Base-by-base conservation (phyloP, 2,888 invertebrate species). In the Lamellibrachia columna region DNA sequence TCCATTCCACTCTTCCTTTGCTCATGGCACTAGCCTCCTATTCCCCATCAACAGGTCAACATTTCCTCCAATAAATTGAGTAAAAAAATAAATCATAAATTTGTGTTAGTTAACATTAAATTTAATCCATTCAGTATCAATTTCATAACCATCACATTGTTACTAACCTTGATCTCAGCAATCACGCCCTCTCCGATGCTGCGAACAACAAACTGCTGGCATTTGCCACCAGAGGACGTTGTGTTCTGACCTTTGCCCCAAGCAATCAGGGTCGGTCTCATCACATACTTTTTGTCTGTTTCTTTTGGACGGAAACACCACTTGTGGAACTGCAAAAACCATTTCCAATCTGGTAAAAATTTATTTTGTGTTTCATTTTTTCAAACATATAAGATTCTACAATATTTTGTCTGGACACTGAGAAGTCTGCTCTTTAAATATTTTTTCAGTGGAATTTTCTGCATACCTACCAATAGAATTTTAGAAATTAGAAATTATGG, bases 171-270 rank as follows among this genome's bases (percentile, higher is more conserved):
- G 8, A 96, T 94, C 92, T 95, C 95, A 6, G 96, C 96, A 28
- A 95, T 91, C 52, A 95, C 94, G n/a, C 96, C 96, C 93, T 96
- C 95, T 8, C 96, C 96, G 75, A 96, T 94, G 7, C 95, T 95
- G 28, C 96, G 93, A 6, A 96, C 93, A 58, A 94, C 94, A 93
- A 96, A 96, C 93, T 95, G 95, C 90, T 94, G 94, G 93, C 95
- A 95, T 94, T 95, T 96, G 52, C 96, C 96, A 1, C 95, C 96
- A 52, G 96, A 95, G 1, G 96, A 95, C 2, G 94, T 94, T 40
- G 93, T 94, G 93, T 95, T 95, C 92, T 95, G 95, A 52, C 96
- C 96, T 93, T 96, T 95, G n/a, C 95, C 96, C 95, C 96, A 96
- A 2, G 95, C 95, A 53, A 96, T 94, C 90, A 96, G 94, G 52